Base-by-base conservation (phyloP, 2,888 invertebrate genomes). In the Chrysomela aeneicollis region DNA sequence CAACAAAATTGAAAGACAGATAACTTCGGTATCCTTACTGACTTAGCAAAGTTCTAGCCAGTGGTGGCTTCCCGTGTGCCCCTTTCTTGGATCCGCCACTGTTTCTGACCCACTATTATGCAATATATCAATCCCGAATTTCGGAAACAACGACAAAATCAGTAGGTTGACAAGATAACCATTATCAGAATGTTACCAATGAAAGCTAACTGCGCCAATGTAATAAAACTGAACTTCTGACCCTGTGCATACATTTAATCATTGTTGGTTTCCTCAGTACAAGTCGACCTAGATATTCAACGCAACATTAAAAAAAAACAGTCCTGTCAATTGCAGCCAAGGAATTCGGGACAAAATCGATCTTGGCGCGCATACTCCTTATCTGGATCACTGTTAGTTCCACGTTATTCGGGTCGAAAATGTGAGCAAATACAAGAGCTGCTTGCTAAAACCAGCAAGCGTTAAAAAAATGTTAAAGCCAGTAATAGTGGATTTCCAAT, bases 401-500 rank as follows among this genome's bases (percentile, higher is more conserved):
- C 42, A 22, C 17, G n/a, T 12, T 22, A 21, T 42, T 37, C 17
- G 19, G 9, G 30, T 46, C 10, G 5, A 47, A 57, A 57, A 57
- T 57, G 46, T 57, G 57, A 57, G 22, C 26, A 57, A 57, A 57
- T 42, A 55, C 37, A 10, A 2, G 47, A 15, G 35, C 15, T 19
- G 37, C 19, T 55, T 55, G 26, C 46, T 54, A 61, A 55, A 66
- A 62, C 59, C 30, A 50, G 4, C 52, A 19, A 59, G 61, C 32
- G 49, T 59, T 54, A 54, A 64, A 63, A 66, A 54, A 61, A 59
- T 62, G 50, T 59, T 21, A 10, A n/a, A 46, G 15, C 12, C 59
- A 46, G 52, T 55, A 51, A 63, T 46, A 54, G 59, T 61, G 17
- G 49, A 59, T 49, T 62, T 52, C 42, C 21, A 35, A 35, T 18